Evolutionary conservation across 2,797 vertebrate genomes (phyloP).

Genomic region (Picus viridis): DNA sequence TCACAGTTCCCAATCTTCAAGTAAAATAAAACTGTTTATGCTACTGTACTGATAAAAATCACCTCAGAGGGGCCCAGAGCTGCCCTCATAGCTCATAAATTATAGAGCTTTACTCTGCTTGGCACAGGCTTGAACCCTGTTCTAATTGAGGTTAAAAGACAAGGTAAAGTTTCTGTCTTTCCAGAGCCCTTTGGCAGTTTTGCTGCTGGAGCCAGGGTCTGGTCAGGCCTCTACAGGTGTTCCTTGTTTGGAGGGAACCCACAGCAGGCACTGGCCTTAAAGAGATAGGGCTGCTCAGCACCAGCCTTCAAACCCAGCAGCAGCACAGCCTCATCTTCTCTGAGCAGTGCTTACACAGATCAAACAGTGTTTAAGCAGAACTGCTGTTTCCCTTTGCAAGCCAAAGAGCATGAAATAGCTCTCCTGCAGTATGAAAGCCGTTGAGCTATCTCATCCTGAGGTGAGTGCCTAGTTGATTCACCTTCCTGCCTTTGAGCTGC

Average conservation of each 20-base stretch:
- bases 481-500: constrained; percentile 38
- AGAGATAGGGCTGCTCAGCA: constrained; percentile 62
- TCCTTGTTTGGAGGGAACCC: constrained; percentile 58
- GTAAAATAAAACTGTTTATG: constrained; percentile 46
- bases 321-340: constrained; percentile 62
- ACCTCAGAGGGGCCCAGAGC: constrained; percentile 38
- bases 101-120: constrained; percentile 48
- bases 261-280: constrained; percentile 51
- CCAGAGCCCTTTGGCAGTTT: constrained; percentile 57
- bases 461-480: neutral
- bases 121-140: constrained; percentile 62
- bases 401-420: constrained; percentile 55
- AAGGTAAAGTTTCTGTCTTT: constrained; percentile 53
- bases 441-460: constrained; percentile 34
- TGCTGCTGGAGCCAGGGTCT: constrained; percentile 57
- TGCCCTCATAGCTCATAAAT: constrained; percentile 56
- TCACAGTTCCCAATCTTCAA: neutral
- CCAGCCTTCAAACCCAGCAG: constrained; percentile 52
- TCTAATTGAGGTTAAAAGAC: constrained; percentile 65
- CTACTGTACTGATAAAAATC: constrained; percentile 62
- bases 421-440: constrained; percentile 37
- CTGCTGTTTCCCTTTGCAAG: constrained; percentile 51
- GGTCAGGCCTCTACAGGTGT: constrained; percentile 63
- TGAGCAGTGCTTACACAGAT: constrained; percentile 56
- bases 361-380: constrained; percentile 71